Percentiles rank a stretch among this genome's conserved stretches.
Conservation (phyloP, 1,140 invertebrate genomes). For the Drosophila eugracilis region DNA sequence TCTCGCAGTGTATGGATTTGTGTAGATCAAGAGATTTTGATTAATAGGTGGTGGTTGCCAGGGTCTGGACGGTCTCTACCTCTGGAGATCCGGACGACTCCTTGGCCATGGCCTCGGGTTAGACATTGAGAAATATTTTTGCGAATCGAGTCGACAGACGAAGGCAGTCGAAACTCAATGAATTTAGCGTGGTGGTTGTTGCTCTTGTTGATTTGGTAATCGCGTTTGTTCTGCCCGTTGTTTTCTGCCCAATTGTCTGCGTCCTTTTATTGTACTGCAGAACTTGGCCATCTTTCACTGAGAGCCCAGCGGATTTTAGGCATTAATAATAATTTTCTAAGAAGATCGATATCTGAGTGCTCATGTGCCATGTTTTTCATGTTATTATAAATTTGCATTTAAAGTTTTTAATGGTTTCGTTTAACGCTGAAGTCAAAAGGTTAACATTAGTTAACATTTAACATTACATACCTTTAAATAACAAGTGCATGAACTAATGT, state of each 20-base stretch:
- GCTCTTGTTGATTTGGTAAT: conserved; percentile 43
- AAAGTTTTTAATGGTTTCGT: no score
- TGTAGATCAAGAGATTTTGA: conserved; percentile 82
- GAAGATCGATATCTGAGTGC: conserved; percentile 4
- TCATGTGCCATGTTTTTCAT: neutral
- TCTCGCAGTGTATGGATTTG: conserved; percentile 70
- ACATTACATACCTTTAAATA: no score
- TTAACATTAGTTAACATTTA: no score
- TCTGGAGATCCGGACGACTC: conserved; percentile 9
- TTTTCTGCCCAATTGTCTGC: conserved; percentile 17
- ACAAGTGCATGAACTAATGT: no score
- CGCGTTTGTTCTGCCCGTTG: conserved; percentile 47
- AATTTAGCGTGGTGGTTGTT: conserved; percentile 28
- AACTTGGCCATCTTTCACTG: conserved; percentile 1
- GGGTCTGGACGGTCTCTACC: conserved; percentile 23
- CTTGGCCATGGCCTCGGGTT: conserved; percentile 61
- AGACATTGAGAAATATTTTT: conserved; percentile 82
- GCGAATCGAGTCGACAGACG: conserved; percentile 76
- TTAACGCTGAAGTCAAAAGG: no score
- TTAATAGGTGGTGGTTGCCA: conserved; percentile 74
- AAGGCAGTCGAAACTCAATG: conserved; percentile 70
- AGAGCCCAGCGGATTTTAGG: neutral
- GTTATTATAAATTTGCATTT: neutral
- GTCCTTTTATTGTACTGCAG: conserved; percentile 12
- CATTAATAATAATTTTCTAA: conserved; percentile 39